Evolutionary conservation across 1,140 invertebrate species (phyloP).

Genomic region (Pachypeltis micranthus): DNA sequence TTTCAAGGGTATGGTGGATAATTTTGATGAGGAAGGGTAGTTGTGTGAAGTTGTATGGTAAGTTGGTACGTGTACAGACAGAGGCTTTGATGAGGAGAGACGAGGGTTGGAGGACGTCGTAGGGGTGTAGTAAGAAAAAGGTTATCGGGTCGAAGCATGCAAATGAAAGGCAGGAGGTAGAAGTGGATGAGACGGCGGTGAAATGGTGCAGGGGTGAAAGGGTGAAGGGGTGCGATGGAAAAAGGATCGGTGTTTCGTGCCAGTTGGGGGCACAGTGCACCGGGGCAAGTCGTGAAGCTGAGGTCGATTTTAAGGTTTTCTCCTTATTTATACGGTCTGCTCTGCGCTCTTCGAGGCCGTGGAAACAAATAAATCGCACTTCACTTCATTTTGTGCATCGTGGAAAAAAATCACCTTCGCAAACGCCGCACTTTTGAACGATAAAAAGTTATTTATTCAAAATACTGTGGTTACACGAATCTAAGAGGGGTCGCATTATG

Average conservation of each 20-base stretch:
- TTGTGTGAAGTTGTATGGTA: not conserved
- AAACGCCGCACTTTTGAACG: too few species aligned
- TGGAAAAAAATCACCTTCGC: too few species aligned
- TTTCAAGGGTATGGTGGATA: too few species aligned
- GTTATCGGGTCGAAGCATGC: slow-evolving; percentile 25
- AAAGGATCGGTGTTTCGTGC: slow-evolving; percentile 12
- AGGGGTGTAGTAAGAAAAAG: slow-evolving; percentile 15
- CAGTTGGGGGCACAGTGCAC: slow-evolving; percentile 10
- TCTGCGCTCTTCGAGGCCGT: too few species aligned
- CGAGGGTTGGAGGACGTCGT: not conserved
- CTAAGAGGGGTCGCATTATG: too few species aligned
- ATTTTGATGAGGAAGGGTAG: not conserved
- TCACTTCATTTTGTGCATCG: too few species aligned
- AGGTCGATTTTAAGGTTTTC: too few species aligned
- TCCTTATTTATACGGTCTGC: too few species aligned
- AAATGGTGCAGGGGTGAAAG: not conserved
- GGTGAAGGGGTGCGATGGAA: not conserved
- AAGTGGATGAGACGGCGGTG: too few species aligned
- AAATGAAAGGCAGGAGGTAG: slow-evolving; percentile 22
- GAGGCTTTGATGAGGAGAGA: not conserved
- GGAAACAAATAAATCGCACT: too few species aligned
- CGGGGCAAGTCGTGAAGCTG: not conserved
- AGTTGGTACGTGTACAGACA: not conserved
- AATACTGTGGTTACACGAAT: too few species aligned
- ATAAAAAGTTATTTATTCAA: too few species aligned